Base-by-base conservation (phyloP, 2,113 vertebrate species). In the Tyto alba region DNA sequence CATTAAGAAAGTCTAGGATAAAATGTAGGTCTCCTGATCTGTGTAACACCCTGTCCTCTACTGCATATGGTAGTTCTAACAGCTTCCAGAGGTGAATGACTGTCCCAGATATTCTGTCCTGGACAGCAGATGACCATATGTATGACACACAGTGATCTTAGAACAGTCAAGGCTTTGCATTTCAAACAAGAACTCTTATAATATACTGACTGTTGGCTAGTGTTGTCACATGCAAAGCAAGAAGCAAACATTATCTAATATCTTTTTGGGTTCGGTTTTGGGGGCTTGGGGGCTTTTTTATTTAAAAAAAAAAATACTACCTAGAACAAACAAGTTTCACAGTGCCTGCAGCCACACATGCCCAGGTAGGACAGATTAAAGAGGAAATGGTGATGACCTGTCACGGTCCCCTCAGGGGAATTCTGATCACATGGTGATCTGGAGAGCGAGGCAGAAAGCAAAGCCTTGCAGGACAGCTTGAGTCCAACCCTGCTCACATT, bases 281-380 rank as follows among this genome's bases (percentile, higher is more conserved):
- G 6, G 8, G 5, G 0, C 2, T 36, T 20, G 11, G 1, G 45
- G 19, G 45, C 45, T 27, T 67, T 27, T 27, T 3, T 23, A 57
- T 45, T 48, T 32, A 8, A 36, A 87, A 45, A 52, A 88, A 21
- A 79, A 82, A 20, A 64, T 20, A 53, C 5, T 5, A n/a, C 20
- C 7, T 23, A 40, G 30, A 52, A 43, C 17, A 80, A 89, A 21
- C 11, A 71, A n/a, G 20, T 63, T 52, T 71, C 45, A n/a, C 1
- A 17, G 43, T 67, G 26, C 29, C 47, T 74, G 34, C 34, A 84
- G n/a, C 19, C 41, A 50, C 1, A 1, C 2, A 1, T 38, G 20
- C 22, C 63, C 47, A 63, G 22, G 21, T 27, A 88, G 75, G 38
- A 77, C 18, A 80, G 41, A 29, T 47, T 62, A 50, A 72, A 21